A percentile compares a stretch with the other conserved stretches of the same genome.
Conservation (phyloP, 2,888 invertebrate species). For the Acleris holmiana region DNA sequence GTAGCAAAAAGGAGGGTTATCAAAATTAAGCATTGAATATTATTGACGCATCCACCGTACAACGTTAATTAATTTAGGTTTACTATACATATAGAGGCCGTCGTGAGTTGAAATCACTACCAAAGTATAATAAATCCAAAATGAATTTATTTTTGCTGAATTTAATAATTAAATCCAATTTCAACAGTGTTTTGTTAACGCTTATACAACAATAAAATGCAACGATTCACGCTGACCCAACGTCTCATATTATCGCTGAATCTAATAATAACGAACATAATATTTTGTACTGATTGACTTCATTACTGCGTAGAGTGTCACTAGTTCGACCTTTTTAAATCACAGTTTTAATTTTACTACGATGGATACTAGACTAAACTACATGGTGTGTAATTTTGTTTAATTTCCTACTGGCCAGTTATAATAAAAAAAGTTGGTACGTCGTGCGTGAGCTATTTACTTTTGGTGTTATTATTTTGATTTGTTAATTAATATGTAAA, state of each 20-base stretch:
- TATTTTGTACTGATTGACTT: neutral
- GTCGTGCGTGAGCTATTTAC: neutral
- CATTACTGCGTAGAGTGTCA: neutral
- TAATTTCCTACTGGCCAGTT: neutral
- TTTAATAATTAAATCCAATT: too few species aligned
- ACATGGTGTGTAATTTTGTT: neutral
- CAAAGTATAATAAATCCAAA: too few species aligned
- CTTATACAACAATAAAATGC: too few species aligned
- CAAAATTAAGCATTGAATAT: too few species aligned
- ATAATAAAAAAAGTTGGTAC: neutral
- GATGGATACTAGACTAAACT: neutral
- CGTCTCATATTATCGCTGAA: slow-evolving; percentile 23
- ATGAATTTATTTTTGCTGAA: too few species aligned
- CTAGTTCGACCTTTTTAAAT: neutral
- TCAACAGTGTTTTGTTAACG: too few species aligned
- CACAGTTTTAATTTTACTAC: neutral
- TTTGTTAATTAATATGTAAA: neutral
- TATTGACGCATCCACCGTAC: too few species aligned
- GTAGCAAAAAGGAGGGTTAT: too few species aligned
- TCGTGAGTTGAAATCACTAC: too few species aligned
- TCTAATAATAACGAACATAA: neutral
- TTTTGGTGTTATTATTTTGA: neutral
- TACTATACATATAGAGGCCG: too few species aligned
- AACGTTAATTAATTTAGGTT: too few species aligned
- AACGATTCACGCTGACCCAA: slow-evolving; percentile 3